phyloP scores from a whole-genome alignment of 2,888 invertebrate species.

The Ceriagrion tenellum region DNA sequence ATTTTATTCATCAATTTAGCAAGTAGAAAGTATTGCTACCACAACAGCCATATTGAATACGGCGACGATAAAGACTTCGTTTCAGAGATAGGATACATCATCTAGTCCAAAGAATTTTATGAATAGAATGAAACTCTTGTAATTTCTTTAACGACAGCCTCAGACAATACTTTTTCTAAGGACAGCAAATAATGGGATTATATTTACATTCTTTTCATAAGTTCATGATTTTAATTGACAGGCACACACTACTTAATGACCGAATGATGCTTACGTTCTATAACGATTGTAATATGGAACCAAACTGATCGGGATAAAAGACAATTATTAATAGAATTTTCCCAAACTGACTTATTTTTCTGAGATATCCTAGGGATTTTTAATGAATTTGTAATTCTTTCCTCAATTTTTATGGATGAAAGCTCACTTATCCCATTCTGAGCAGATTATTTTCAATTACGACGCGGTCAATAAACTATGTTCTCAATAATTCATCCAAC shows the following conservation, averaged over 20 bases:
- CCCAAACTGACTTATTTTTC: neutral
- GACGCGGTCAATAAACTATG: neutral
- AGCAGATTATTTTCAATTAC: neutral
- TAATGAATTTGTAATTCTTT: neutral
- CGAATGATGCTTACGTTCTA: too few relatives aligned
- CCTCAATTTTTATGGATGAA: neutral
- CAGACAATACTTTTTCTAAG: too few relatives aligned
- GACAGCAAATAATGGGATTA: too few relatives aligned
- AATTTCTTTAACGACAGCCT: too few relatives aligned
- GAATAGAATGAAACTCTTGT: neutral
- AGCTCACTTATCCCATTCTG: neutral
- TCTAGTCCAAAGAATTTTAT: neutral
- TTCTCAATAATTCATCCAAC: neutral
- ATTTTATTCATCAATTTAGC: too few relatives aligned
- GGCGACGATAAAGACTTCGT: neutral
- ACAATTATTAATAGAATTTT: neutral
- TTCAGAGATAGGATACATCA: neutral
- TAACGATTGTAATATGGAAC: neutral
- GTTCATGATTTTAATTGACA: too few relatives aligned
- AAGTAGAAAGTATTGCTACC: neutral
- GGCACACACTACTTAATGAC: too few relatives aligned
- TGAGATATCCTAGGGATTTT: neutral
- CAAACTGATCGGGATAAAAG: neutral
- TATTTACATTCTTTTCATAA: too few relatives aligned
- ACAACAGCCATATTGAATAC: too few relatives aligned